These are phyloP conservation scores for Helarctos malayanus DNA, from an alignment of 2,797 vertebrate species.

Conservation along the genomic window DNA sequence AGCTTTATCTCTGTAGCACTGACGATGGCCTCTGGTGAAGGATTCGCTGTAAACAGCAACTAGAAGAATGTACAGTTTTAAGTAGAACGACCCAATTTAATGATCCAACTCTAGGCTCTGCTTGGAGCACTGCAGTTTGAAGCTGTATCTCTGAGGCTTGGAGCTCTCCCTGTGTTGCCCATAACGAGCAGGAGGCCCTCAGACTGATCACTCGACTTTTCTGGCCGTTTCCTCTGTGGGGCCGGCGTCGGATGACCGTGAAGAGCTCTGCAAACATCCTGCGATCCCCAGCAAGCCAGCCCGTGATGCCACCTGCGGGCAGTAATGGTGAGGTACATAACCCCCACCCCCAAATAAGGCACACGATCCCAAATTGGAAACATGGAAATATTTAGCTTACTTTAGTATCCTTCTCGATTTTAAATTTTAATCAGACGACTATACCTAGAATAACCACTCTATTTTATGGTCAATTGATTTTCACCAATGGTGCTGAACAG, in stretches of 20 bases:
- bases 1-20: background rate
- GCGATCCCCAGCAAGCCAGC: background rate
- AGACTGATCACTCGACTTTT: background rate
- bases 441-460: background rate
- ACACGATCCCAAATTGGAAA: background rate
- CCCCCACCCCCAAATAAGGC: background rate
- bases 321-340: rapidly evolving
- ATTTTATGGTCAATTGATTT: background rate
- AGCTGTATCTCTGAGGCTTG: background rate
- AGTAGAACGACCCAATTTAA: background rate
- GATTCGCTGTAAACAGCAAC: background rate
- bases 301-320: background rate
- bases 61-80: background rate
- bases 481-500: background rate
- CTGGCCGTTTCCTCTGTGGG: background rate
- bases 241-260: background rate
- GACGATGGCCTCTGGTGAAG: background rate
- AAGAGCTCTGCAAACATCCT: background rate
- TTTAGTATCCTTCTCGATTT: background rate
- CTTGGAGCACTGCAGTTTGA: background rate
- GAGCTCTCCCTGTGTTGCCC: background rate
- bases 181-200: background rate
- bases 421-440: background rate
- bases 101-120: background rate
- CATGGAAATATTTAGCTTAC: background rate